A percentile compares a stretch with the other conserved stretches of the same genome.
Evolutionary conservation across 2,888 invertebrate species (phyloP).

Genomic region (Shargacucullia verbasci): DNA sequence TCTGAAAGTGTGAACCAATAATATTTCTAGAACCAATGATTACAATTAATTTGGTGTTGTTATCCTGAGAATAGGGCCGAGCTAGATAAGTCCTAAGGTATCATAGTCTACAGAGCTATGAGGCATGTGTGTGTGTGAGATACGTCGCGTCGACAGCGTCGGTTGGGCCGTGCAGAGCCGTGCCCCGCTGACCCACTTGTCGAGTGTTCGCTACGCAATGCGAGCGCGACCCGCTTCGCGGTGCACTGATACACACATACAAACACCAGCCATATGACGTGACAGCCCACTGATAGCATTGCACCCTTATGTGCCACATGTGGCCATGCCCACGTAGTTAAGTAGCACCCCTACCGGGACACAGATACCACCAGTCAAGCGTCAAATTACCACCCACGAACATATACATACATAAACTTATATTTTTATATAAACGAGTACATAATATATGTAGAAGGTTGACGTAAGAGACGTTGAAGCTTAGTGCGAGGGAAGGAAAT

Average conservation of each 20-base stretch:
- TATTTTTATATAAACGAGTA: conserved; percentile 1
- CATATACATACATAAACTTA: conserved; percentile 9
- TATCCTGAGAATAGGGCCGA: conserved; percentile 21
- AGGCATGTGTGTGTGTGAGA: conserved; percentile 48
- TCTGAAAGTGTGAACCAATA: background rate
- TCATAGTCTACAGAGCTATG: conserved; percentile 22
- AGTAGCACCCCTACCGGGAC: conserved; percentile 38
- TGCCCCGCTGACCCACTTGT: conserved; percentile 87
- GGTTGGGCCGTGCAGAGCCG: conserved; percentile 72
- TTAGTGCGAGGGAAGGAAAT: conserved; percentile 12
- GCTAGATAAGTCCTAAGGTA: conserved; percentile 38
- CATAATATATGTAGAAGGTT: background rate
- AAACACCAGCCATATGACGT: conserved; percentile 48
- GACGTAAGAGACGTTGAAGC: conserved; percentile 4
- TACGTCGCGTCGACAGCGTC: conserved; percentile 63
- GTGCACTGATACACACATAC: conserved; percentile 59
- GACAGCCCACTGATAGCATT: conserved; percentile 37
- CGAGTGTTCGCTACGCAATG: conserved; percentile 85
- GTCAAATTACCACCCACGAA: conserved; percentile 41
- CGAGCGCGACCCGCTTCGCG: conserved; percentile 81
- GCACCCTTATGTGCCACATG: conserved; percentile 41
- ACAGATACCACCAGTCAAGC: conserved; percentile 26
- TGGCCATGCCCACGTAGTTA: conserved; percentile 11
- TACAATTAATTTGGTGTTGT: conserved; percentile 2
- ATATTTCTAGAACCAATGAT: background rate